A percentile compares a stretch with the other conserved stretches of the same genome.
Evolutionary conservation across 2,113 vertebrate genomes (phyloP).

Genomic region (Calonectris borealis): DNA sequence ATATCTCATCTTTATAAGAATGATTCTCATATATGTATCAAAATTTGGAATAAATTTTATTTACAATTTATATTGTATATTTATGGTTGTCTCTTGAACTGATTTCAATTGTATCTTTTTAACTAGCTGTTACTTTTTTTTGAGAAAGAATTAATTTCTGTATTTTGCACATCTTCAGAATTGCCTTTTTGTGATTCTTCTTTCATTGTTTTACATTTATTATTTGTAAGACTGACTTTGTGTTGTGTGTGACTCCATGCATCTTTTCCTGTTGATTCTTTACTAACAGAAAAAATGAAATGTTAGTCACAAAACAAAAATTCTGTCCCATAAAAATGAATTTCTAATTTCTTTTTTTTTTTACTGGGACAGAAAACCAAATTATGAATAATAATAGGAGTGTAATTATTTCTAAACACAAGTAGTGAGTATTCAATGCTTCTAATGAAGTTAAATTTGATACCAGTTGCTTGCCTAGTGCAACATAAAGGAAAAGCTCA

Average conservation of each 20-base stretch:
- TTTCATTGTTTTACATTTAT: neutral
- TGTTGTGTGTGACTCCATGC: neutral
- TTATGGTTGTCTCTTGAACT: neutral
- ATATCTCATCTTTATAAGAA: neutral
- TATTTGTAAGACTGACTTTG: neutral
- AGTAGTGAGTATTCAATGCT: neutral
- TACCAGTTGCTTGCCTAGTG: neutral
- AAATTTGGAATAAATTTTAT: neutral
- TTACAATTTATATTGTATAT: neutral
- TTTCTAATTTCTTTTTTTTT: neutral
- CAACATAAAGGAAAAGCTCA: neutral
- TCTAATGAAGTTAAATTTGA: neutral
- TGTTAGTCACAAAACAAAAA: neutral
- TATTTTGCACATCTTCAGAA: neutral
- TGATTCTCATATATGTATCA: neutral
- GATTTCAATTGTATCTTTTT: neutral
- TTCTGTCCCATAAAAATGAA: neutral
- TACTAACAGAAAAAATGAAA: neutral
- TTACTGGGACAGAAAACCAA: neutral
- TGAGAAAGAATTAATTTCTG: neutral
- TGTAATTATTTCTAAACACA: neutral
- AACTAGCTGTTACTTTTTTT: neutral
- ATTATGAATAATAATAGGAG: neutral
- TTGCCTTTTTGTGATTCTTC: neutral
- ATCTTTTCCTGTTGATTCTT: conserved; percentile 5